These are phyloP conservation scores for Heloderma charlesbogerti DNA, from an alignment of 2,113 vertebrate species.

Conservation along the genomic window DNA sequence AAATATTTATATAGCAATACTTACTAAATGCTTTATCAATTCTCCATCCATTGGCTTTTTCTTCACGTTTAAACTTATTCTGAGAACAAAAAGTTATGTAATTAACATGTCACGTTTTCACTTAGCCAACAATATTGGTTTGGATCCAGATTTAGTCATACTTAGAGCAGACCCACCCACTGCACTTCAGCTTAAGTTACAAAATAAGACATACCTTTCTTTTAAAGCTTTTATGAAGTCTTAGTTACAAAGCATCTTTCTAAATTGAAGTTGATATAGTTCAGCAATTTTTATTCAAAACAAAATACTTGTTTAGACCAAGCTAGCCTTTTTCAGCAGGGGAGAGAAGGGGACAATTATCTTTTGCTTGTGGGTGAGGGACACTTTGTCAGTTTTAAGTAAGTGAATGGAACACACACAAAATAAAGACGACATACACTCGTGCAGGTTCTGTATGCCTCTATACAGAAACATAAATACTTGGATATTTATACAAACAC, in stretches of 20 bases:
- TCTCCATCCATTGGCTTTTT: constrained; percentile 92
- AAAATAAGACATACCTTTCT: background rate
- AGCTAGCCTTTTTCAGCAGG: background rate
- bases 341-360: background rate
- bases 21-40: constrained; percentile 98
- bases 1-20: constrained; percentile 64
- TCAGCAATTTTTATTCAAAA: background rate
- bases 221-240: background rate
- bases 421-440: background rate
- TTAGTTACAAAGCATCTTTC: background rate
- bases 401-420: background rate
- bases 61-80: constrained; percentile 99
- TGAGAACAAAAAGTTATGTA: constrained; percentile 71
- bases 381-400: background rate
- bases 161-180: background rate
- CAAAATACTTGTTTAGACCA: background rate
- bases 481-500: background rate
- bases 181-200: constrained; percentile 15
- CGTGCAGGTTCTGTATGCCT: too few species aligned
- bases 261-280: background rate
- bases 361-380: background rate
- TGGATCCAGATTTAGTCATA: background rate
- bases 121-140: constrained; percentile 27
- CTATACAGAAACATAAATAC: too few species aligned
- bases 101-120: constrained; percentile 23